Evolutionary conservation across 1,140 invertebrate genomes (phyloP), one percentile per base, ranked within the genome.

Genomic region (Cydia pomonella): DNA sequence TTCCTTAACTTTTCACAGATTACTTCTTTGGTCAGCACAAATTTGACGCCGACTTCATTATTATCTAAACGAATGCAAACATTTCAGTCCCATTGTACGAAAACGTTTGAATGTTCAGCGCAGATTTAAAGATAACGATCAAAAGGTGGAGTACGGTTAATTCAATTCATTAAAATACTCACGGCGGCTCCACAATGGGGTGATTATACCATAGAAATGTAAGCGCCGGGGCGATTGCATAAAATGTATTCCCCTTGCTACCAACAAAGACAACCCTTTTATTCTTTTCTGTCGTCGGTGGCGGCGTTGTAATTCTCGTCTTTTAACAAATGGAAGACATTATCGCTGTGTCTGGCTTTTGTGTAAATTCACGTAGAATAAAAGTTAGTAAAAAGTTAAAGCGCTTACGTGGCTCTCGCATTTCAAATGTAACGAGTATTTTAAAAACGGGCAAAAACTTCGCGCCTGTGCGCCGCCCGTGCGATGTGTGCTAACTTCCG

Each of bases 321-420:
- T 89, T 82, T 85, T 88, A 89, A 89, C 85, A 89, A 87, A 89
- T 89, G 85, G 85, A 87, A 87, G 84, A 87, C 86, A 87, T 89
- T 87, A 89, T 86, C 83, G 79, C 81, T 80, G 79, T 78, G 79
- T 81, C 83, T 87, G 83, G 85, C 86, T 87, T 87, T 88, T 87
- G 84, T 87, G 82, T 86, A 87, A 87, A 87, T 89, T 87, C 82
- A 82, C 83, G 85, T 85, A 86, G 80, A 87, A 86, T 87, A 83
- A 87, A 84, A 84, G 79, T 87, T 86, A 82, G 83, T 81, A 82
- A 85, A 86, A 85, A 87, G 82, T 85, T 87, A 85, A 88, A 86
- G 75, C 84, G 81, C 84, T 87, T 84, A 82, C 79, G 80, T 80
- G 76, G 80, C 74, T 80, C 80, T 79, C 75, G 80, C 79, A 80